Evolutionary conservation across 2,888 invertebrate species (phyloP).

Genomic region (Camptogramma bilineatum): DNA sequence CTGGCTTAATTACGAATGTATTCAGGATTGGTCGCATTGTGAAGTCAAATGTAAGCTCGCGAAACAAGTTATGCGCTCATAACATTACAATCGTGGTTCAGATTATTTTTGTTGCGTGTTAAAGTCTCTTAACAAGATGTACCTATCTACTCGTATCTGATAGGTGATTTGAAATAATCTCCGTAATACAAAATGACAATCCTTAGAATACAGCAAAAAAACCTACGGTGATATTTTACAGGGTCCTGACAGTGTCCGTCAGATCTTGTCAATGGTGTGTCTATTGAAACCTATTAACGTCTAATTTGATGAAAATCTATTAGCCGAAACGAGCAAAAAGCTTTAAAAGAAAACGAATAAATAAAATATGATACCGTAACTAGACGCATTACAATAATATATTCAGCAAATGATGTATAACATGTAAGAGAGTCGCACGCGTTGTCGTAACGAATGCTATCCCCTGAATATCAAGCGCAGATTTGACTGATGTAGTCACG

Average conservation of each 20-base stretch:
- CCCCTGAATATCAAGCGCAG: slow-evolving; percentile 73
- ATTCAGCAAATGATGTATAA: slow-evolving; percentile 60
- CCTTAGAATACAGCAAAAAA: slow-evolving; percentile 23
- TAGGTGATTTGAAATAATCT: slow-evolving; percentile 11
- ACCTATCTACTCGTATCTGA: background rate
- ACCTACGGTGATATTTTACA: slow-evolving; percentile 28
- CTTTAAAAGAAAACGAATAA: slow-evolving; percentile 20
- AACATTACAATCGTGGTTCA: slow-evolving; percentile 37
- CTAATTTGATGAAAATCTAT: slow-evolving; percentile 40
- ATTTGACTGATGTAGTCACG: slow-evolving; percentile 81
- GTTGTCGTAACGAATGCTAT: slow-evolving; percentile 71
- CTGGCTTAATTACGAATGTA: slow-evolving; percentile 70
- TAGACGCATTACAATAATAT: slow-evolving; percentile 54
- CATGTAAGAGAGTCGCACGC: slow-evolving; percentile 58
- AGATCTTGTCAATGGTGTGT: slow-evolving; percentile 33
- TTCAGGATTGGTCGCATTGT: slow-evolving; percentile 56
- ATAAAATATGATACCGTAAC: slow-evolving; percentile 45
- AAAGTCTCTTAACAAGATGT: slow-evolving; percentile 5
- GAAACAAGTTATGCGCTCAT: slow-evolving; percentile 40
- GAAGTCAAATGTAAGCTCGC: slow-evolving; percentile 47
- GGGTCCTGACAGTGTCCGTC: slow-evolving; percentile 23
- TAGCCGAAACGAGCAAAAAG: slow-evolving; percentile 38
- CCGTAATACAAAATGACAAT: slow-evolving; percentile 12
- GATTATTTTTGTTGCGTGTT: slow-evolving; percentile 30
- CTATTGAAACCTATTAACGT: slow-evolving; percentile 36